Conservation (phyloP, 2,113 vertebrate genomes). For the Gnathonemus echidnorhynchus region DNA sequence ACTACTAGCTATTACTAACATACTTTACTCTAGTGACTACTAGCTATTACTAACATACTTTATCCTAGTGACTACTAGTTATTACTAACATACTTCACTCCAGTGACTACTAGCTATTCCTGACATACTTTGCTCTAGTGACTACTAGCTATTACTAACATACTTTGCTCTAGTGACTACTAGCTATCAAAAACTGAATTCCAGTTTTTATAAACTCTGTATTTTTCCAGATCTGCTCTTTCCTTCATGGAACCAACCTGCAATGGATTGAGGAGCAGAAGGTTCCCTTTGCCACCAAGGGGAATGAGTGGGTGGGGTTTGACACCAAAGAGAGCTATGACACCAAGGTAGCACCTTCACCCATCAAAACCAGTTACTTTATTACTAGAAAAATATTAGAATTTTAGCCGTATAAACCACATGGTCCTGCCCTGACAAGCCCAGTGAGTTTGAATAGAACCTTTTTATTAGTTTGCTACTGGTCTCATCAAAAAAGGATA, state of each 20-base stretch:
- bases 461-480: background rate
- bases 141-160: background rate
- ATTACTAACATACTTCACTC: too few species aligned
- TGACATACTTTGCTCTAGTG: too few species aligned
- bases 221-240: constrained; percentile 56
- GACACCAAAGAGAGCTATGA: constrained; percentile 57
- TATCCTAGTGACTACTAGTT: too few species aligned
- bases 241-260: constrained; percentile 44
- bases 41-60: too few species aligned
- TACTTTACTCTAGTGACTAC: background rate
- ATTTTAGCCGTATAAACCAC: background rate
- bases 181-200: background rate
- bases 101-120: too few species aligned
- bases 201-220: background rate
- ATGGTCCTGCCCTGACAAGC: background rate
- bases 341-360: constrained; percentile 54
- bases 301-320: constrained; percentile 63
- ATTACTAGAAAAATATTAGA: background rate
- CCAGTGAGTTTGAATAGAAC: background rate
- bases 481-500: background rate
- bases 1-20: background rate
- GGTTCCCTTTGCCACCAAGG: constrained; percentile 63
- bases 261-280: constrained; percentile 58
- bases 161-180: too few species aligned
- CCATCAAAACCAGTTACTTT: background rate